Base-by-base conservation (phyloP, 2,888 invertebrate genomes). In the Drosophila incognita region DNA sequence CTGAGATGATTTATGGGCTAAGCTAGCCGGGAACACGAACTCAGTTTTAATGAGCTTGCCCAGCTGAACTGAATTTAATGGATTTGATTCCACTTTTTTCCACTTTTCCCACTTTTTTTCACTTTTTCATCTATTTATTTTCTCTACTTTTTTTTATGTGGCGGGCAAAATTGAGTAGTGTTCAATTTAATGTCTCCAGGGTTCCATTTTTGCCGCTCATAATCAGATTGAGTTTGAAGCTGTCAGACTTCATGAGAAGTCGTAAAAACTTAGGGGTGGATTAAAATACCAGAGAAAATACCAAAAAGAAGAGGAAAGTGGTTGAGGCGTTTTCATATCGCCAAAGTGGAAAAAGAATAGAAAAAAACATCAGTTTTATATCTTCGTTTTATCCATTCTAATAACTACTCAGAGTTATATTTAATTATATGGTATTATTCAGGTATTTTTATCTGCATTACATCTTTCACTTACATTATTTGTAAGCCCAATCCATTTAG, bases 1-100 rank as follows among this genome's bases (percentile, higher is more conserved):
- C 46, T 65, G 54, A 69, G 63, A 82, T 83, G 85, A 85, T 85
- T 85, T 80, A 82, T 82, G 85, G 36, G 65, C 52, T 46, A 61
- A 51, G 62, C 70, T 63, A 31, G 35, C 29, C 40, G 40, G 56
- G 60, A 68, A 21, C n/a, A 48, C 27, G 38, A 68, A 51, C 56
- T 42, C 74, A 61, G 63, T 74, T 81, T 74, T 81, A 81, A 81
- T 83, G 81, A 83, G 81, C 79, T 46, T 71, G 59, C 67, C 63
- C 73, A 77, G 60, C 76, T 78, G 67, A 77, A 66, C 79, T 53
- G 56, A 65, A 81, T 81, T 81, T 83, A 81, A 81, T 74, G 74
- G 68, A 58, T 53, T 51, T 59, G 18, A 74, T 74, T 56, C 35
- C 1, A 40, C 10, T 35, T 69, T 70, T 52, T n/a, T 35, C 7